Evolutionary conservation across 2,797 vertebrate species (phyloP), one percentile per base, ranked within the genome.

Genomic region (Xenentodon cancila): DNA sequence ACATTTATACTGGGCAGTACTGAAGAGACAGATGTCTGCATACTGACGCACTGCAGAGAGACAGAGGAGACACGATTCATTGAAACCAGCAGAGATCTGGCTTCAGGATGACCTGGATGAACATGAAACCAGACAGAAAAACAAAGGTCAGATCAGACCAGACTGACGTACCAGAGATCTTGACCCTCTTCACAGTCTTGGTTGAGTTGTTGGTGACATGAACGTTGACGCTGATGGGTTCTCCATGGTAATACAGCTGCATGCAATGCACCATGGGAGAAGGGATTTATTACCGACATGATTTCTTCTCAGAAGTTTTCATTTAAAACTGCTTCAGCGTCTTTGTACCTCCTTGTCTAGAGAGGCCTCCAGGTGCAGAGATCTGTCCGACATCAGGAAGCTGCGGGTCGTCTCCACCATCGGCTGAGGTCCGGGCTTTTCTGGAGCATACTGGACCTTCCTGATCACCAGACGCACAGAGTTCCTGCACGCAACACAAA

Each of bases 181-280:
- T 99, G 54, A 98, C 95, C 84, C 96, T 96, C 93, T 98, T 99
- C 67, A 99, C 97, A 0, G 95, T 98, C 91, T 99, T 99, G 89
- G 96, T 98, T 75, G 97, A 98, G 89, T 99, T 99, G 91, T 99
- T 99, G 73, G 97, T 99, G 86, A 98, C 97, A 0, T 99, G 97
- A 22, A 99, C 97, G 0, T 99, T 99, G 75, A 99, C 96, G 0
- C 95, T 98, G 92, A 99, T 99, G 34, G 97, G 97, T 37, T 99
- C 97, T 7, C 97, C 97, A 0, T 99, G 97, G 80, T 99, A 99
- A 73, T 99, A 99, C 68, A 99, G 94, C 97, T 99, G 57, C 53
- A 70, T 20, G n/a, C 48, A 63, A 43, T 17, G 66, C 59, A 83
- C 27, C 44, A 66, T 73, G 71, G 74, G 77, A 78, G 18, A 61